Conservation (phyloP, 2,888 invertebrate genomes). For the Zhuqinia jingwanae region DNA sequence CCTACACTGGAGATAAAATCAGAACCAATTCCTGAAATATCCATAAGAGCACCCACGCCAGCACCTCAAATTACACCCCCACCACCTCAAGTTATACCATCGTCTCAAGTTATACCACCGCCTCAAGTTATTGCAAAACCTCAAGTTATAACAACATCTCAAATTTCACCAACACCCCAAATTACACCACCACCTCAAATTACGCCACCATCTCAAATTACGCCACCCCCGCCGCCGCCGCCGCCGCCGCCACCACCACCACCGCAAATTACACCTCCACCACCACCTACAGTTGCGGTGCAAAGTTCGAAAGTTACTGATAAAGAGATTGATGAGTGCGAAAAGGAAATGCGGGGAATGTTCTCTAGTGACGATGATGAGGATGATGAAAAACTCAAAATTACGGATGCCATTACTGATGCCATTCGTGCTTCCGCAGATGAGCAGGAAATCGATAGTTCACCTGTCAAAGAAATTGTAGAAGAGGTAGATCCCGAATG, state of each 20-base stretch:
- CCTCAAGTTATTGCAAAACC: too few species aligned
- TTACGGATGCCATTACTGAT: conserved; percentile 75
- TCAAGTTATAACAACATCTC: neutral
- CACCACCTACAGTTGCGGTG: neutral
- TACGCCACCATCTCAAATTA: too few species aligned
- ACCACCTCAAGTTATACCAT: neutral
- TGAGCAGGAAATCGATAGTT: conserved; percentile 72
- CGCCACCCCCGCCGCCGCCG: too few species aligned
- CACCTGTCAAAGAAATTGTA: conserved; percentile 38
- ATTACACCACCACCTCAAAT: too few species aligned
- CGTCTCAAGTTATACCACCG: neutral
- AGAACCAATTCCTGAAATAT: conserved; percentile 70
- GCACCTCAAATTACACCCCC: neutral
- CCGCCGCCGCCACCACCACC: too few species aligned
- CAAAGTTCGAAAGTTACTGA: conserved; percentile 47
- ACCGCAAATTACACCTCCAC: too few species aligned
- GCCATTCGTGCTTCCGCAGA: conserved; percentile 76
- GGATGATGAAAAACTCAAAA: conserved; percentile 77
- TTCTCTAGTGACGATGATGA: conserved; percentile 79
- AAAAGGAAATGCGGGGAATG: conserved; percentile 72
- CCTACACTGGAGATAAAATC: conserved; percentile 43
- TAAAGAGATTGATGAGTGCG: conserved; percentile 70
- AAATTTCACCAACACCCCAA: too few species aligned
- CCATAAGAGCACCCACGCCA: conserved; percentile 54
- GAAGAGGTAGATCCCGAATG: conserved; percentile 68